phyloP scores from a whole-genome alignment of 2,113 vertebrate genomes.

The Anarrhichthys ocellatus region DNA sequence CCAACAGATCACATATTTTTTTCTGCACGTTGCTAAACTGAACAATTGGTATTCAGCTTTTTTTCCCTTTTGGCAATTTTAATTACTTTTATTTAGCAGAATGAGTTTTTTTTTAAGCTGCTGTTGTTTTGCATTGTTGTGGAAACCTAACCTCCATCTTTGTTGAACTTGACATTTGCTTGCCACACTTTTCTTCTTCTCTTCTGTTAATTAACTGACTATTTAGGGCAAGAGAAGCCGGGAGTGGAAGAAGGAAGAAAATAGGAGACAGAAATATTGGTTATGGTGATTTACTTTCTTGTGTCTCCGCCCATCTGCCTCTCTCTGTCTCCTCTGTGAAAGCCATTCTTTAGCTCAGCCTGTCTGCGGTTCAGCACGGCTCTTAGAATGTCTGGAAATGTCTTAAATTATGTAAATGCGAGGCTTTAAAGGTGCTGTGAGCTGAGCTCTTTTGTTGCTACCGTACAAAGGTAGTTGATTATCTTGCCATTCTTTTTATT shows the following conservation, averaged over 20 bases:
- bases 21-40: slow-evolving; percentile 45
- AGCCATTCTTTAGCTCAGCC: neutral
- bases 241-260: neutral
- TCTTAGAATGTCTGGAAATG: neutral
- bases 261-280: neutral
- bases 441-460: slow-evolving; percentile 16
- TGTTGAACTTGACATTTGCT: slow-evolving; percentile 68
- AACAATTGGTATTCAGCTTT: slow-evolving; percentile 59
- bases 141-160: slow-evolving; percentile 65
- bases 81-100: slow-evolving; percentile 69
- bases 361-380: neutral
- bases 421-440: slow-evolving; percentile 3
- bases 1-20: slow-evolving; percentile 27
- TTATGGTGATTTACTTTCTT: slow-evolving; percentile 20
- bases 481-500: slow-evolving; percentile 3
- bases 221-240: slow-evolving; percentile 46
- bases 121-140: slow-evolving; percentile 50
- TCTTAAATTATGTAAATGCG: slow-evolving; percentile 1
- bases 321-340: slow-evolving; percentile 11
- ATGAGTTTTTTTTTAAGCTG: slow-evolving; percentile 50
- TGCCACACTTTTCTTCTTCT: slow-evolving; percentile 11
- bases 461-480: slow-evolving; percentile 15
- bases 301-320: slow-evolving; percentile 22
- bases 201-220: slow-evolving; percentile 67
- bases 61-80: slow-evolving; percentile 63